Evolutionary conservation across 2,113 vertebrate species (phyloP).

Genomic region (Echinops telfairi): DNA sequence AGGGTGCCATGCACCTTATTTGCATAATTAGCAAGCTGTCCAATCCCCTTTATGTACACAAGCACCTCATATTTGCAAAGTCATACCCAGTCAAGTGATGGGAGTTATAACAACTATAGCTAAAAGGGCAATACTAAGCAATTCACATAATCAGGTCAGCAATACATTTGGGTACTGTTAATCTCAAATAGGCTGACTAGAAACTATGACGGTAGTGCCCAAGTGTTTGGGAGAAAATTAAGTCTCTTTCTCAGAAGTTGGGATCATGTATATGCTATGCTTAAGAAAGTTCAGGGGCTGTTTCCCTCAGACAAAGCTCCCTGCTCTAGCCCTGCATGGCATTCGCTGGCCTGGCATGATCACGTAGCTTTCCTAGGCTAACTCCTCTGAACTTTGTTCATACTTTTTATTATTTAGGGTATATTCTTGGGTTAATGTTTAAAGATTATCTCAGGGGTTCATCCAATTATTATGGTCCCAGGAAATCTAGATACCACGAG

Average conservation of each 20-base stretch:
- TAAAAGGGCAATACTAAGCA: too few relatives aligned
- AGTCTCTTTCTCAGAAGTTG: slow-evolving; percentile 7
- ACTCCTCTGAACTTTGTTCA: not conserved
- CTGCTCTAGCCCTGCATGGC: not conserved
- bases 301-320: not conserved
- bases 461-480: too few relatives aligned
- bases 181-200: not conserved
- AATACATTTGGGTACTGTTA: not conserved
- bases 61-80: too few relatives aligned
- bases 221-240: not conserved
- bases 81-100: too few relatives aligned
- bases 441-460: too few relatives aligned
- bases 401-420: too few relatives aligned
- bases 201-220: slow-evolving; percentile 13
- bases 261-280: not conserved
- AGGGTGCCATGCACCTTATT: too few relatives aligned
- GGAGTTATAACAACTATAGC: too few relatives aligned
- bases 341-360: not conserved
- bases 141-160: not conserved
- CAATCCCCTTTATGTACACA: too few relatives aligned
- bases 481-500: too few relatives aligned
- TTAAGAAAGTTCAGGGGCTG: not conserved
- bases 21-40: too few relatives aligned
- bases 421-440: too few relatives aligned
- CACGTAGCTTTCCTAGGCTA: slow-evolving; percentile 15